Conservation (phyloP, 2,888 invertebrate genomes). For the Scrobipalpa costella region DNA sequence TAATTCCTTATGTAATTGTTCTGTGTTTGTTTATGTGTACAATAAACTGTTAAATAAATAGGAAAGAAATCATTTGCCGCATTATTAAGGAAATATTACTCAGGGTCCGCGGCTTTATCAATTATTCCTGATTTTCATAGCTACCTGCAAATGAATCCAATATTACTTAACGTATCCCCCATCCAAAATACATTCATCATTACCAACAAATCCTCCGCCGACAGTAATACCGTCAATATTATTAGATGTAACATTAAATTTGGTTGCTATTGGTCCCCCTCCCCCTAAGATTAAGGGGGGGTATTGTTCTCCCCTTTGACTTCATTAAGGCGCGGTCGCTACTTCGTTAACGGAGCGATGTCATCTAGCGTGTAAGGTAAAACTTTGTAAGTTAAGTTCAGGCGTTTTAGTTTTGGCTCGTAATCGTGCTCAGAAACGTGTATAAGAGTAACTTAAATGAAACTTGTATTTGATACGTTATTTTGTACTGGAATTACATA, state of each 20-base stretch:
- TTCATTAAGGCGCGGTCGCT: slow-evolving; percentile 38
- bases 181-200: slow-evolving; percentile 10
- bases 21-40: too few relatives aligned
- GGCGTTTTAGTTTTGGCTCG: background rate
- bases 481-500: too few relatives aligned
- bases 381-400: background rate
- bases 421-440: background rate
- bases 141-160: background rate
- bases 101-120: too few relatives aligned
- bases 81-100: too few relatives aligned
- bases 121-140: too few relatives aligned
- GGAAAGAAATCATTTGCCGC: too few relatives aligned
- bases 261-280: slow-evolving; percentile 16
- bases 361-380: slow-evolving; percentile 21
- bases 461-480: too few relatives aligned
- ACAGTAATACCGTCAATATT: slow-evolving; percentile 10
- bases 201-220: slow-evolving; percentile 4
- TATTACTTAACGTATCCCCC: background rate
- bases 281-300: slow-evolving; percentile 24
- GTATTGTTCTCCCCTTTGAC: slow-evolving; percentile 30
- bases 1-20: too few relatives aligned
- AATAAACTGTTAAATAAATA: too few relatives aligned
- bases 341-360: slow-evolving; percentile 37
- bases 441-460: background rate
- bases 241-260: slow-evolving; percentile 22